Evolutionary conservation across 92 coral and sea anemone genomes (phyloP).

Genomic region (Zoanthus sociatus): DNA sequence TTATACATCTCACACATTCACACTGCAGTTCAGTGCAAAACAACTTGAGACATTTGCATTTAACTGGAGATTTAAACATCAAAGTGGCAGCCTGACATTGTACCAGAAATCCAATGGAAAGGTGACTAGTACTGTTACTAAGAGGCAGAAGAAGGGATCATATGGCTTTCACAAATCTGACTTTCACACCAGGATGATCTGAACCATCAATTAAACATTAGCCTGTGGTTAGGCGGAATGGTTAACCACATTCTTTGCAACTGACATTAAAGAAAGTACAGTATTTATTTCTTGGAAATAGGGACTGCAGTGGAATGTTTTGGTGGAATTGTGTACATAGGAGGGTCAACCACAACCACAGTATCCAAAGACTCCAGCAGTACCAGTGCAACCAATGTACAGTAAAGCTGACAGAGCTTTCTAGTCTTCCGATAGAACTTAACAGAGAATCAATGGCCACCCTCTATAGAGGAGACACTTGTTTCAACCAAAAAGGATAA

Average conservation of each 20-base stretch:
- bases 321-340: neutral
- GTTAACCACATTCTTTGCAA: too few species aligned
- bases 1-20: too few species aligned
- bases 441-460: neutral
- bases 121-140: too few species aligned
- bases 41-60: neutral
- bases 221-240: too few species aligned
- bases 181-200: neutral
- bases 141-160: too few species aligned
- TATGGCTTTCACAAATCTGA: too few species aligned
- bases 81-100: neutral
- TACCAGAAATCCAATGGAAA: neutral
- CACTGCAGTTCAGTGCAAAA: neutral
- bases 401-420: neutral
- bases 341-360: neutral
- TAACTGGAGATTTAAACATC: neutral
- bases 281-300: neutral
- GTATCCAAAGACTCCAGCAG: neutral
- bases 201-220: too few species aligned
- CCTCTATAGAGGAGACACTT: neutral
- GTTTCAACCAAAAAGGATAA: neutral
- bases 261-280: too few species aligned
- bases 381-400: neutral
- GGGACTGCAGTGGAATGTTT: neutral
- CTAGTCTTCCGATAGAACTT: neutral